These are phyloP conservation scores for Sebastes minor DNA, from an alignment of 2,797 vertebrate genomes.

Conservation along the genomic window DNA sequence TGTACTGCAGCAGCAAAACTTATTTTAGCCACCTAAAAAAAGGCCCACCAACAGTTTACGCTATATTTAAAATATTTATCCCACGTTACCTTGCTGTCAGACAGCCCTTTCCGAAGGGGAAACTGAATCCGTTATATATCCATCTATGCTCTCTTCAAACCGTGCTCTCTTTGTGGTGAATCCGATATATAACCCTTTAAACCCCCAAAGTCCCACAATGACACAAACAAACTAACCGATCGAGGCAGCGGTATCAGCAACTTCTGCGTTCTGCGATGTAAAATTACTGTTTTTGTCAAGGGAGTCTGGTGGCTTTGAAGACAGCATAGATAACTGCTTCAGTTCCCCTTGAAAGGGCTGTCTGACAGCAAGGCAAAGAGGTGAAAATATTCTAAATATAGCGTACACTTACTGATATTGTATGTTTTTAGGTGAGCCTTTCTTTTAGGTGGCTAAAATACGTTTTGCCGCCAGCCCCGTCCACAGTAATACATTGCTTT, in stretches of 20 bases:
- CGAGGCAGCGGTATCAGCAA: not conserved
- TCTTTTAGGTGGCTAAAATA: no score
- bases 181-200: no score
- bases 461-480: no score
- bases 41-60: not conserved
- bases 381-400: not conserved
- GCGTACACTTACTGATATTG: not conserved
- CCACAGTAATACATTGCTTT: no score
- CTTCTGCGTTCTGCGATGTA: not conserved
- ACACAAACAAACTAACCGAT: not conserved
- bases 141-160: not conserved
- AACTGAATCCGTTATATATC: not conserved
- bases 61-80: not conserved
- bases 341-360: not conserved
- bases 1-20: not conserved
- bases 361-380: rapidly evolving
- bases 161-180: no score
- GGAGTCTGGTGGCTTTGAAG: no score
- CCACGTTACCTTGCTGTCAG: not conserved
- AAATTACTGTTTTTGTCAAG: not conserved
- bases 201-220: not conserved
- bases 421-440: no score
- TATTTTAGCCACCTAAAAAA: not conserved
- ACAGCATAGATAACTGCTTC: not conserved
- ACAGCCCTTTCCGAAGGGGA: not conserved